These are phyloP conservation scores for Rhinopomastus cyanomelas DNA, from an alignment of 2,113 vertebrate genomes.

Conservation along the genomic window DNA sequence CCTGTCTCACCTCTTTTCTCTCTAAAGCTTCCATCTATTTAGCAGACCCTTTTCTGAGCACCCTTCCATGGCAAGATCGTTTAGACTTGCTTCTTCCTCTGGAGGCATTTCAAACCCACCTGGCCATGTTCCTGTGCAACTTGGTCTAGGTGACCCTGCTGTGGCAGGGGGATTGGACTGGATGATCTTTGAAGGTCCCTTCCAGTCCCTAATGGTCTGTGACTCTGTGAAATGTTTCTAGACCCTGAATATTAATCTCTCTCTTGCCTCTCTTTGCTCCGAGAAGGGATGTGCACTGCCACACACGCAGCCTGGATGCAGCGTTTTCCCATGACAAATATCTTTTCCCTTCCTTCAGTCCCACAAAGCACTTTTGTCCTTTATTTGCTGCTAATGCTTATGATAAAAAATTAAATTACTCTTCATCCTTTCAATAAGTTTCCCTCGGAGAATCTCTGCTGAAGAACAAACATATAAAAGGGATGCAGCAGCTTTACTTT, in stretches of 20 bases:
- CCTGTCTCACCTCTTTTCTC: neutral
- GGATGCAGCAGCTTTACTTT: conserved; percentile 73
- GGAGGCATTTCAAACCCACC: no score
- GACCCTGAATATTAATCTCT: conserved; percentile 71
- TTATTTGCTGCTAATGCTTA: conserved; percentile 80
- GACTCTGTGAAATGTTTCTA: conserved; percentile 64
- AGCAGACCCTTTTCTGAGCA: neutral
- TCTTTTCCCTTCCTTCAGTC: conserved; percentile 69
- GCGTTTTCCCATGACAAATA: conserved; percentile 74
- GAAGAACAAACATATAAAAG: conserved; percentile 82
- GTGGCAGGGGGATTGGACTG: no score
- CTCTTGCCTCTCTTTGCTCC: conserved; percentile 72
- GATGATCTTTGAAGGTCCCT: no score
- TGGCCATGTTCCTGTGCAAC: no score
- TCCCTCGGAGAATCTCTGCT: conserved; percentile 75
- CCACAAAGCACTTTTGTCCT: conserved; percentile 77
- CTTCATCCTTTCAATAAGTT: conserved; percentile 79
- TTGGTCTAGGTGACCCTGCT: no score
- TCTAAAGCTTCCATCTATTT: conserved; percentile 27
- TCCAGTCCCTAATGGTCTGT: no score
- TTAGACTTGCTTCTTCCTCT: conserved; percentile 58
- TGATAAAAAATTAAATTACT: conserved; percentile 86
- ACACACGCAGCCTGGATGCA: conserved; percentile 57
- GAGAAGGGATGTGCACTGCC: conserved; percentile 58
- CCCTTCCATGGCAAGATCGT: conserved; percentile 38